These are phyloP conservation scores for Vandiemenella viatica DNA, from an alignment of 2,888 invertebrate species.

Conservation along the genomic window DNA sequence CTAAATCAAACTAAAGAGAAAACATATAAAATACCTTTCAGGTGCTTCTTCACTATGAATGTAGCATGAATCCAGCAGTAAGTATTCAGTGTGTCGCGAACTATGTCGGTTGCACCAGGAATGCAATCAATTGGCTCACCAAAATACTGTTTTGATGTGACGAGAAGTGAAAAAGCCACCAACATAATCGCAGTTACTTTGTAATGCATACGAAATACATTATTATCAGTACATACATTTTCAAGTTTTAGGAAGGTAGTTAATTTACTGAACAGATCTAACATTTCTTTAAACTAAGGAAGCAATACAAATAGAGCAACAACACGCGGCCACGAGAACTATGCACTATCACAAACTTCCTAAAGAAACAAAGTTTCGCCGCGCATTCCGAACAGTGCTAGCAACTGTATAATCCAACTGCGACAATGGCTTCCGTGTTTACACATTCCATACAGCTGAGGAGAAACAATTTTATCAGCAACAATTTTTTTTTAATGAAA, in stretches of 20 bases:
- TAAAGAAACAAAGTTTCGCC: too few species aligned
- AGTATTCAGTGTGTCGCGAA: slow-evolving; percentile 48
- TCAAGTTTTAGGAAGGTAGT: slow-evolving; percentile 50
- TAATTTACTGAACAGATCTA: slow-evolving; percentile 50
- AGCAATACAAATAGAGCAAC: too few species aligned
- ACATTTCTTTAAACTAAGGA: slow-evolving; percentile 38
- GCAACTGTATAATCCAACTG: too few species aligned
- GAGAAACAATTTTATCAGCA: too few species aligned
- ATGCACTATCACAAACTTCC: too few species aligned
- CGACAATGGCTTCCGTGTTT: too few species aligned
- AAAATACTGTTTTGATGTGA: slow-evolving; percentile 70
- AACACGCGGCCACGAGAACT: too few species aligned
- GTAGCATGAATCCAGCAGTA: slow-evolving; percentile 71
- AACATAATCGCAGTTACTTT: slow-evolving; percentile 55
- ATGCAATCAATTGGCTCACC: slow-evolving; percentile 72
- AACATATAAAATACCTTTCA: slow-evolving; percentile 26
- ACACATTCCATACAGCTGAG: too few species aligned
- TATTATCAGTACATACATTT: slow-evolving; percentile 56
- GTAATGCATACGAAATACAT: slow-evolving; percentile 59
- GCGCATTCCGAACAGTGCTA: too few species aligned
- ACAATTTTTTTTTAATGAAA: too few species aligned
- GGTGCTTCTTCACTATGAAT: slow-evolving; percentile 36
- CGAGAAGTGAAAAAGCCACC: slow-evolving; percentile 53
- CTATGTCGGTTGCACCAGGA: slow-evolving; percentile 15
- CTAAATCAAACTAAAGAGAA: too few species aligned